Base-by-base conservation (phyloP, 1,140 invertebrate species). In the Eumaeus atala region DNA sequence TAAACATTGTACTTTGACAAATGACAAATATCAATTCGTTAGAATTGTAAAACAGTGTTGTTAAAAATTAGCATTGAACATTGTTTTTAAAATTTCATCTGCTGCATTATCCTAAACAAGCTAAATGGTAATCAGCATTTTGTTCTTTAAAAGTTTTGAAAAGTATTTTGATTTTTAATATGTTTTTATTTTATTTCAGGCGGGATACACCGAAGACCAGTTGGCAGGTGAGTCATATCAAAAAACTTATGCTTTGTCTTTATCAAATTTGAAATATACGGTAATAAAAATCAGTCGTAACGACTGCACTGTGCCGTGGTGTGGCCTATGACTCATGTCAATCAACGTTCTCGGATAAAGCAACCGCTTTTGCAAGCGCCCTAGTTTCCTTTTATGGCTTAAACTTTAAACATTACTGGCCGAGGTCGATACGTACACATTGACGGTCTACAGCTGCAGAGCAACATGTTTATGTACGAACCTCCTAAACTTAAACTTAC, bases 181-280 rank as follows among this genome's bases (percentile, higher is more conserved):
- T 40, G 36, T 10, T 54, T 48, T 52, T 58, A 59, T 56, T 68
- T 63, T 72, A 62, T 93, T 92, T 56, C 90, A 96, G 95, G 94
- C 93, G 77, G 93, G 93, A 70, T 95, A 95, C 85, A 92, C 92
- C 34, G 95, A 96, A 89, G 95, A 96, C 90, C 95, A 96, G 89
- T 91, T 96, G 86, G 92, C 93, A 77, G 95, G 95, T 96, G 89
- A 94, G 94, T 92, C 66, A 76, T 67, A 51, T n/a, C 49, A 51
- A 49, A 44, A n/a, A 47, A 18, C 48, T 42, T 56, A 28, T 10
- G 10, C 9, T n/a, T 16, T 36, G 33, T 56, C 8, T 14, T 16
- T 44, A 40, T 16, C 18, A 28, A 44, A 44, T 44, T 1, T 34
- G 12, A 28, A 11, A 42, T 21, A 47, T 37, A 21, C 17, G 6